phyloP scores from a whole-genome alignment of 2,888 invertebrate species.

The Caenorhabditis sp. region DNA sequence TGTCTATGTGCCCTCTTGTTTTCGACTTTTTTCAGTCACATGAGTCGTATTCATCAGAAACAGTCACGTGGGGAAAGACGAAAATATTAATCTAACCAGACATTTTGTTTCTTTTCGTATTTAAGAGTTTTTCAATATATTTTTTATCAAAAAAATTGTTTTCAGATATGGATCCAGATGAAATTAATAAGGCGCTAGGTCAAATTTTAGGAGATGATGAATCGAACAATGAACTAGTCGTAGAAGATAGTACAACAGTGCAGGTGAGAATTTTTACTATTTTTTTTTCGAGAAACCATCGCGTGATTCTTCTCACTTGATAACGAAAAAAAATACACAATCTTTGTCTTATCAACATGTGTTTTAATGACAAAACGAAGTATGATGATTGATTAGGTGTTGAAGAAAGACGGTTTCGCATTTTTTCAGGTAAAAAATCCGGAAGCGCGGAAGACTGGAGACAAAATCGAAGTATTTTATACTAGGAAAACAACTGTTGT shows the following conservation, averaged over 20 bases:
- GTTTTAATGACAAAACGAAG: conserved; percentile 4
- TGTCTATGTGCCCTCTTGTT: not conserved
- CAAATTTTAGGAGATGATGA: conserved; percentile 44
- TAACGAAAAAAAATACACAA: not conserved
- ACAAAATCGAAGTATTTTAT: conserved; percentile 51
- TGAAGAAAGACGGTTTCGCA: not conserved
- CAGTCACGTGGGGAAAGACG: conserved; percentile 1
- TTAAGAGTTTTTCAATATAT: not conserved
- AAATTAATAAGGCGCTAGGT: conserved; percentile 47
- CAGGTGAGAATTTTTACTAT: conserved; percentile 33
- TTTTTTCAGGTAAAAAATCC: conserved; percentile 50
- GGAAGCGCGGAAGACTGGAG: conserved; percentile 49
- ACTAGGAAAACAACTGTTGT: conserved; percentile 54
- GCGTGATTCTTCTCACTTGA: not conserved
- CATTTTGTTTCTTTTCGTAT: too few species aligned
- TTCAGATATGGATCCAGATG: conserved; percentile 41
- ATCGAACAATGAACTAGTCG: conserved; percentile 31
- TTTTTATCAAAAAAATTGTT: not conserved
- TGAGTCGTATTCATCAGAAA: not conserved
- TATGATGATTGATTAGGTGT: conserved; percentile 21
- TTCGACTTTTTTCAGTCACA: not conserved
- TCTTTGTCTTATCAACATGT: conserved; percentile 4
- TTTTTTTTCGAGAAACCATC: not conserved
- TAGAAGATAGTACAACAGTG: conserved; percentile 54
- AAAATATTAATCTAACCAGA: too few species aligned